These are phyloP conservation scores for Callyntrura guangdongensis DNA, from an alignment of 2,888 invertebrate species.

Conservation along the genomic window DNA sequence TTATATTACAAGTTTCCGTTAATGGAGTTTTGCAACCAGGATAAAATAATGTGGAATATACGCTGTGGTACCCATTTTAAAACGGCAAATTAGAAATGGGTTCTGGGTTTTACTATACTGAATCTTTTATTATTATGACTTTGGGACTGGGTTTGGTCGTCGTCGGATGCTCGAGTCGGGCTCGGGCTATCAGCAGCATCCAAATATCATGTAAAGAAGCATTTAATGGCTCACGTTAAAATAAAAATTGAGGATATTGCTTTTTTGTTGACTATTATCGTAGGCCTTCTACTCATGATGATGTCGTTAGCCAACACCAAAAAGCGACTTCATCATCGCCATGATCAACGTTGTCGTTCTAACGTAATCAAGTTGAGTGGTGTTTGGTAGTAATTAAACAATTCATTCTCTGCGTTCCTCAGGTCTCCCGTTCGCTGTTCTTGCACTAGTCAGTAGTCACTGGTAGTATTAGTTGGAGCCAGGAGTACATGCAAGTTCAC, in stretches of 20 bases:
- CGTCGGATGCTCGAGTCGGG: too few species aligned
- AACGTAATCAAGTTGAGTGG: conserved; percentile 56
- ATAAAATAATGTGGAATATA: too few species aligned
- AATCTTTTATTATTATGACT: not conserved
- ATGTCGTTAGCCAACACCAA: conserved; percentile 7
- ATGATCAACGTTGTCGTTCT: conserved; percentile 20
- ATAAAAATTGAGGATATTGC: not conserved
- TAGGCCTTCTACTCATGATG: not conserved
- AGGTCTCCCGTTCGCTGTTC: not conserved
- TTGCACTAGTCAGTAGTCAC: not conserved
- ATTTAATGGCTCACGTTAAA: not conserved
- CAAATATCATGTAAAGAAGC: not conserved
- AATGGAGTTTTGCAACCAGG: too few species aligned
- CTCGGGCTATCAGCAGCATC: not conserved
- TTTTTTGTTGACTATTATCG: conserved; percentile 6
- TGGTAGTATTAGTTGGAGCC: not conserved
- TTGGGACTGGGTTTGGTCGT: not conserved
- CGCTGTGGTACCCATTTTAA: too few species aligned
- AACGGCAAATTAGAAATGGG: too few species aligned
- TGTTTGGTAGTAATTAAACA: conserved; percentile 47
- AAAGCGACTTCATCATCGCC: not conserved
- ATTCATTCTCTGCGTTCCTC: conserved; percentile 10
- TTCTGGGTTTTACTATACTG: not conserved
- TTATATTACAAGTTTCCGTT: too few species aligned
- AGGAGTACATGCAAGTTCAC: not conserved